Base-by-base conservation (phyloP, 2,888 invertebrate genomes). In the Lissonota sp. region DNA sequence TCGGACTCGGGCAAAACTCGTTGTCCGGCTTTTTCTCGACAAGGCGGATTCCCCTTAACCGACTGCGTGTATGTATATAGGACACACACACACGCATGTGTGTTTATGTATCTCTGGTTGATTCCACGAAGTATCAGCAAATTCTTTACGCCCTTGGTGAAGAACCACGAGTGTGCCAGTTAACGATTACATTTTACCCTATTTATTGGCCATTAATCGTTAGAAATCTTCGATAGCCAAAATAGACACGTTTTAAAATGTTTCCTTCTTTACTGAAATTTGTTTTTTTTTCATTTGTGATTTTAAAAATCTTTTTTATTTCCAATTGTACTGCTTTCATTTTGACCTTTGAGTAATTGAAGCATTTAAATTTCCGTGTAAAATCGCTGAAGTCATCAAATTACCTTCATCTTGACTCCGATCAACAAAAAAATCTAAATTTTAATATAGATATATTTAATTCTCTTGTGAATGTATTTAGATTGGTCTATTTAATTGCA, bases 1-100 rank as follows among this genome's bases (percentile, higher is more conserved):
- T 74, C 49, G 63, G 79, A 64, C 57, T 55, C 67, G 73, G 57
- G 62, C 76, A 57, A 80, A 80, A 80, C 77, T 80, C 69, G 80
- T 80, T 77, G 80, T 77, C 63, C 80, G 64, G 77, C 76, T 67
- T 80, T 75, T 80, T 80, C 64, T 74, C 76, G 53, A 69, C 71
- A 58, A 71, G 60, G 67, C 69, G 39, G 60, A 77, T 73, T 77
- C 69, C 57, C 57, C 58, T 55, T 49, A 76, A 73, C 63, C 63
- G 49, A 60, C 79, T 58, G n/a, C 51, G 49, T 63, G 39, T 42
- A 10, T 62, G 14, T 51, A 6, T 53, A 26, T 58, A n/a, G n/a
- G n/a, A n/a, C n/a, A n/a, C n/a, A n/a, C n/a, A n/a, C n/a, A n/a
- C n/a, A n/a, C n/a, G 14, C n/a, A 39, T 39, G 14, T 10, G n/a